These are phyloP conservation scores for Bellardia pandia DNA, from an alignment of 2,888 invertebrate species.

Conservation along the genomic window DNA sequence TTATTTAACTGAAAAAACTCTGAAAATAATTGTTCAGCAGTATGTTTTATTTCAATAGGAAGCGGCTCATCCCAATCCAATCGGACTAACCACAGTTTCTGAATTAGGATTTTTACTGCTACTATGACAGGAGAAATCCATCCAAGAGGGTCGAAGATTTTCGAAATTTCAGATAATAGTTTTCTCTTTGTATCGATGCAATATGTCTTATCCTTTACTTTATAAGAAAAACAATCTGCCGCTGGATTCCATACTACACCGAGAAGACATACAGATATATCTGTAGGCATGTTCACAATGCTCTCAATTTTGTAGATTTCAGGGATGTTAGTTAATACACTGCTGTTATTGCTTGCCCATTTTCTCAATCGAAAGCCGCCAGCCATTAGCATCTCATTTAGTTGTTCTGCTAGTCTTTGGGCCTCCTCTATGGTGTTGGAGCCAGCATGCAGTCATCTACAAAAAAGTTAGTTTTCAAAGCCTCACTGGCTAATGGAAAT, in stretches of 20 bases:
- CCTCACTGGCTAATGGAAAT: slow-evolving; percentile 15
- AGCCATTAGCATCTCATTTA: slow-evolving; percentile 48
- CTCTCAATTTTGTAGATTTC: slow-evolving; percentile 38
- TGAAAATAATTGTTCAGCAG: slow-evolving; percentile 6
- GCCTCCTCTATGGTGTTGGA: slow-evolving; percentile 27
- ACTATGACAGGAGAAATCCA: slow-evolving; percentile 43
- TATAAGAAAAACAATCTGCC: slow-evolving; percentile 30
- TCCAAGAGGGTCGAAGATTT: slow-evolving; percentile 48
- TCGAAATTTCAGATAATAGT: slow-evolving; percentile 53
- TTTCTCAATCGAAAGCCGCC: slow-evolving; percentile 38
- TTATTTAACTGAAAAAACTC: slow-evolving; percentile 41
- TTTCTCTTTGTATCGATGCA: slow-evolving; percentile 46
- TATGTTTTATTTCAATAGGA: slow-evolving; percentile 1
- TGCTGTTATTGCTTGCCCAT: slow-evolving; percentile 37
- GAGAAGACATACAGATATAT: slow-evolving; percentile 29
- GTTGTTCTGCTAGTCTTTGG: slow-evolving; percentile 10
- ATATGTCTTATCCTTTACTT: background rate
- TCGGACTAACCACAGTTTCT: slow-evolving; percentile 21
- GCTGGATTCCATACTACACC: slow-evolving; percentile 22
- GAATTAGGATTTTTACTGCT: slow-evolving; percentile 41
- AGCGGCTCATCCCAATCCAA: slow-evolving; percentile 39
- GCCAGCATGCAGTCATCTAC: slow-evolving; percentile 57
- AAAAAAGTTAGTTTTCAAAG: slow-evolving; percentile 25
- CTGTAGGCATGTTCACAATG: slow-evolving; percentile 19
- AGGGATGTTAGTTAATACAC: slow-evolving; percentile 6